Percentiles rank a stretch among this genome's conserved stretches.
Evolutionary conservation across 2,797 vertebrate genomes (phyloP).

Genomic region (Gambelia wislizenii): DNA sequence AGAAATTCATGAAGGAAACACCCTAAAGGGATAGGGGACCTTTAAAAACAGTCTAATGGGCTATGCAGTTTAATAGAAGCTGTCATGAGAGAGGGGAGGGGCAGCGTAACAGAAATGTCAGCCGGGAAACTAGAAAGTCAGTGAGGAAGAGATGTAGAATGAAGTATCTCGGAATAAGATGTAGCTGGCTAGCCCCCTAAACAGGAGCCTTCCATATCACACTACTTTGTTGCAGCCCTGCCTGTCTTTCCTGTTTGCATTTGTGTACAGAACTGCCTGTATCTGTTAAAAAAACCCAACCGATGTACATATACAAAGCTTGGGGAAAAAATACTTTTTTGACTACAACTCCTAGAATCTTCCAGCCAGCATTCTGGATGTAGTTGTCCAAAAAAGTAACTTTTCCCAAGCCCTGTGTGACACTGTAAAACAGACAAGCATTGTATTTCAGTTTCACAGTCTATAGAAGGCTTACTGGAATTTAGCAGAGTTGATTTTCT

Average conservation of each 20-base stretch:
- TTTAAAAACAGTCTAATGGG: background rate
- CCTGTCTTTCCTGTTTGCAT: too few species aligned
- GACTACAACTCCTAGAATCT: too few species aligned
- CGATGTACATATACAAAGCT: too few species aligned
- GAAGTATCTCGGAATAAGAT: background rate
- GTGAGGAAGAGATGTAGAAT: background rate
- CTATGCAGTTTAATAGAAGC: background rate
- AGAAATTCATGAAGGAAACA: background rate
- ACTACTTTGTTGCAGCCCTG: too few species aligned
- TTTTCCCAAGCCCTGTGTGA: too few species aligned
- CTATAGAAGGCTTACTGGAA: background rate
- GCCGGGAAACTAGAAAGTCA: background rate
- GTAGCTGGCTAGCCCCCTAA: background rate
- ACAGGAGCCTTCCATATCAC: background rate
- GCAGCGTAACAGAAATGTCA: too few species aligned
- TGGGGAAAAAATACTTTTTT: too few species aligned
- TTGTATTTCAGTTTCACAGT: background rate
- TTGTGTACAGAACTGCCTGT: too few species aligned
- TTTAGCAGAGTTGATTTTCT: slow-evolving; percentile 11
- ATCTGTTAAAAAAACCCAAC: too few species aligned
- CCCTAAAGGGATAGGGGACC: background rate
- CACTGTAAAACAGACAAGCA: background rate
- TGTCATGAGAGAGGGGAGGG: too few species aligned
- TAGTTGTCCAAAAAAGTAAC: too few species aligned
- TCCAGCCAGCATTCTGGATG: too few species aligned